phyloP scores from a whole-genome alignment of 2,797 vertebrate species.

The Pipistrellus pipistrellus region DNA sequence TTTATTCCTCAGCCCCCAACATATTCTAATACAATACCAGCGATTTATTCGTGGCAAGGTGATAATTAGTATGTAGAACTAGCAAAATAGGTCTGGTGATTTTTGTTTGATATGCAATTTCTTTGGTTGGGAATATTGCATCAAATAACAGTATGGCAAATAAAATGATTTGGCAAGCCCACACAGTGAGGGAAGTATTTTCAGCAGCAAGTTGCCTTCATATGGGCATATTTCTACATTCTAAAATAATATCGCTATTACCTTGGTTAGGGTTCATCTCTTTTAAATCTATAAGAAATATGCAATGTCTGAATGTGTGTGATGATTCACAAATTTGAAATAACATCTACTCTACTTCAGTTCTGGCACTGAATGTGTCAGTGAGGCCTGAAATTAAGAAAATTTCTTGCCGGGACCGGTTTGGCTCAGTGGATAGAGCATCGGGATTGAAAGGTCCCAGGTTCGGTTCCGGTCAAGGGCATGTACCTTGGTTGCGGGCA shows the following conservation, averaged over 20 bases:
- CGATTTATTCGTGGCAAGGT: constrained; percentile 52
- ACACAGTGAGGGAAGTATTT: constrained; percentile 45
- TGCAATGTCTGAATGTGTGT: constrained; percentile 57
- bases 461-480: too few species aligned
- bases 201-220: constrained; percentile 72
- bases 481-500: too few species aligned
- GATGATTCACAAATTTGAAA: constrained; percentile 82
- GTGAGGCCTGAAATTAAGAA: constrained; percentile 80
- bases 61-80: constrained; percentile 68
- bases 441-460: too few species aligned
- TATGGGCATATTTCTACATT: constrained; percentile 75
- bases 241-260: constrained; percentile 76
- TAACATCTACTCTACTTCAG: constrained; percentile 76
- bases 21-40: constrained; percentile 60
- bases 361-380: constrained; percentile 79
- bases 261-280: constrained; percentile 73
- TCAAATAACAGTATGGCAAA: constrained; percentile 55
- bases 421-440: too few species aligned
- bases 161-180: constrained; percentile 61
- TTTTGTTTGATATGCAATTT: constrained; percentile 41
- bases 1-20: constrained; percentile 58
- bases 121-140: constrained; percentile 61
- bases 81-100: constrained; percentile 37
- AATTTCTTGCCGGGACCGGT: constrained; percentile 59
- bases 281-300: constrained; percentile 78